Evolutionary conservation across 92 coral and sea anemone genomes (phyloP).

Genomic region (Montipora capitata): DNA sequence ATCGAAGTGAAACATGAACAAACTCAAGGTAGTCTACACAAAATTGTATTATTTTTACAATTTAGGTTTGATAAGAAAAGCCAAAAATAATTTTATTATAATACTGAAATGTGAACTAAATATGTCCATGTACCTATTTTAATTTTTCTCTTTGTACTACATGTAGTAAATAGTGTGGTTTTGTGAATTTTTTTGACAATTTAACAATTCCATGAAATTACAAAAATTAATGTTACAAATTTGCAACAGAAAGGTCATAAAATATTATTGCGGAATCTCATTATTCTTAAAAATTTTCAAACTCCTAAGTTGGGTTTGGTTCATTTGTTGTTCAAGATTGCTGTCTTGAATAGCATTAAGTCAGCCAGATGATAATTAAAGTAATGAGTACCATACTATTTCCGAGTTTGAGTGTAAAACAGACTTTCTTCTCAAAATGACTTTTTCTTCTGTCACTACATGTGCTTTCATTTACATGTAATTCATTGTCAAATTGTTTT

Average conservation of each 20-base stretch:
- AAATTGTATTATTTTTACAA: background rate
- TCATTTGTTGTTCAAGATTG: background rate
- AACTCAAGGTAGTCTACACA: slow-evolving; percentile 29
- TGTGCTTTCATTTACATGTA: too few species aligned
- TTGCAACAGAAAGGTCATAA: background rate
- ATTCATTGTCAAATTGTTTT: background rate
- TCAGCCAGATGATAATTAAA: too few species aligned
- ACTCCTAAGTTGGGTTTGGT: background rate
- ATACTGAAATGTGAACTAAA: background rate
- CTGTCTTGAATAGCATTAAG: background rate
- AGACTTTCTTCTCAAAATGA: too few species aligned
- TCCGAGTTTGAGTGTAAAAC: too few species aligned
- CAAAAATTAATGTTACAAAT: too few species aligned
- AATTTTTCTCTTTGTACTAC: slow-evolving; percentile 2
- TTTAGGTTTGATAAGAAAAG: background rate
- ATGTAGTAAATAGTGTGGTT: background rate
- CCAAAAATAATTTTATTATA: too few species aligned
- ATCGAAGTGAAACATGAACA: slow-evolving; percentile 23
- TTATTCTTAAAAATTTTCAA: background rate
- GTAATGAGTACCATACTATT: too few species aligned
- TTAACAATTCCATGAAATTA: background rate
- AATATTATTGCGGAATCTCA: background rate
- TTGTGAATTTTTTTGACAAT: background rate
- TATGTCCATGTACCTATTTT: background rate
- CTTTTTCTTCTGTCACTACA: too few species aligned